phyloP scores from a whole-genome alignment of 2,797 vertebrate species.

The Sphenopsis melanotis region DNA sequence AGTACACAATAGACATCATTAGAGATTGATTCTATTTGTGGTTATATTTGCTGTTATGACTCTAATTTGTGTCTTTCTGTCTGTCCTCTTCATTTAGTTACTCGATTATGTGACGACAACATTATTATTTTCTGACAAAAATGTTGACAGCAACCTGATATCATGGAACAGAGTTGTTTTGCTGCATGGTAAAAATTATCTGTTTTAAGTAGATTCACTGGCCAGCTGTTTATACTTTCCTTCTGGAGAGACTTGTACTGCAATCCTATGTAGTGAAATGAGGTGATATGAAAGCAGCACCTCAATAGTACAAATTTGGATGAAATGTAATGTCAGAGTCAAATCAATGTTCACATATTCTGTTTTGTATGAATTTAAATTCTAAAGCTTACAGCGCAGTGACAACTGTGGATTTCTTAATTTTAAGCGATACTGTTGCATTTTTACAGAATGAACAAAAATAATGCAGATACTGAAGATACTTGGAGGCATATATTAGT shows the following conservation, averaged over 20 bases:
- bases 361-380: not conserved
- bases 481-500: not conserved
- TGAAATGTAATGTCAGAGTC: not conserved
- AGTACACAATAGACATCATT: not conserved
- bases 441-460: not conserved
- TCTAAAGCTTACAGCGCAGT: not conserved
- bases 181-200: constrained; percentile 83
- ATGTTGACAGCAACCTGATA: constrained; percentile 91
- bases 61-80: not conserved
- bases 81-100: constrained; percentile 76
- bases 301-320: not conserved
- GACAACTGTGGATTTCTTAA: not conserved
- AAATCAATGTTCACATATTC: not conserved
- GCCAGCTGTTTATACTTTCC: not conserved
- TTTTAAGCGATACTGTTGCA: not conserved
- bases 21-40: not conserved
- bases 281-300: not conserved
- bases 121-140: constrained; percentile 93
- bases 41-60: not conserved
- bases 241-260: not conserved
- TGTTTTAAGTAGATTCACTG: not conserved
- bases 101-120: constrained; percentile 95
- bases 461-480: not conserved
- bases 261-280: not conserved
- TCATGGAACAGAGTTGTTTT: constrained; percentile 96